Conservation (phyloP, 1,140 invertebrate species). For the Teleogryllus occipitalis region DNA sequence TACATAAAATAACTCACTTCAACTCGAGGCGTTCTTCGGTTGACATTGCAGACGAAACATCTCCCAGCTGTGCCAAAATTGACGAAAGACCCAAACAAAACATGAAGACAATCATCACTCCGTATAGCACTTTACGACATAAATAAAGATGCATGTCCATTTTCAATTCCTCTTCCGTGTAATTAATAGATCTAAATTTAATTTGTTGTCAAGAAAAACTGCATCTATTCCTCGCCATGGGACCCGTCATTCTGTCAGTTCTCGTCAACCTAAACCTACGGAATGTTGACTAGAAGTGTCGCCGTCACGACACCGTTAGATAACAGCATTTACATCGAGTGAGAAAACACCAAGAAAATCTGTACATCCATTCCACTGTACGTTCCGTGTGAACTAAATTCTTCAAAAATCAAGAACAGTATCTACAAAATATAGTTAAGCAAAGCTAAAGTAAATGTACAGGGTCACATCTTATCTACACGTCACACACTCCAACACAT, state of each 20-base stretch:
- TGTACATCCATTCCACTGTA: background rate
- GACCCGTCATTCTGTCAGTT: background rate
- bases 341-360: background rate
- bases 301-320: background rate
- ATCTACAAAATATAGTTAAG: too few species aligned
- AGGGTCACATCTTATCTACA: too few species aligned
- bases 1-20: constrained; percentile 36
- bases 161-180: background rate
- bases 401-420: background rate
- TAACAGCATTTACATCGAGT: background rate
- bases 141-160: background rate
- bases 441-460: too few species aligned
- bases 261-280: background rate
- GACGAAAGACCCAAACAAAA: constrained; percentile 17
- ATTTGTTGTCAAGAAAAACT: background rate
- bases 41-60: constrained; percentile 37
- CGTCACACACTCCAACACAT: too few species aligned
- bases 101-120: constrained; percentile 8
- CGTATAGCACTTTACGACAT: background rate
- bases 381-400: background rate
- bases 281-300: background rate
- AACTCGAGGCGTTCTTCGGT: constrained; percentile 45
- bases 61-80: constrained; percentile 20
- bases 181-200: background rate
- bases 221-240: background rate